phyloP scores from a whole-genome alignment of 2,888 invertebrate genomes.

The Dolichomitus sp. region DNA sequence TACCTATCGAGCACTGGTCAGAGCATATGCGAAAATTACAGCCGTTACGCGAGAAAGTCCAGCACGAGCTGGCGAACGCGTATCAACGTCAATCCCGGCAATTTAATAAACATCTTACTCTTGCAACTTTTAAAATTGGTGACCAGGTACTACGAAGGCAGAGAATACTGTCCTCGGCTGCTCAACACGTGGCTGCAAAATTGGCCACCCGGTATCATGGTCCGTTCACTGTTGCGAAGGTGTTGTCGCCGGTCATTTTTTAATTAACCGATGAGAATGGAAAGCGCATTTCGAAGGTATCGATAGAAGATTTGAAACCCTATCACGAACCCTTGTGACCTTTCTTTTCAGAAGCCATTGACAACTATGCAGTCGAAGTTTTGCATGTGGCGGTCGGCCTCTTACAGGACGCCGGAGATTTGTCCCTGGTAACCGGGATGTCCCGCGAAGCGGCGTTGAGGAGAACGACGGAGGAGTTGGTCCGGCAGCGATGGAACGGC shows the following conservation, averaged over 20 bases:
- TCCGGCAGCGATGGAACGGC: no score
- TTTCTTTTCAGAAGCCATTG: no score
- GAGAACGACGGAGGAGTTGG: no score
- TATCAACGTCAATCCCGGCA: neutral
- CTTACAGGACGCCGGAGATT: no score
- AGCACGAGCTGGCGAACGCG: slow-evolving; percentile 8
- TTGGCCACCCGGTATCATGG: neutral
- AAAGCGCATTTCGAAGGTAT: neutral
- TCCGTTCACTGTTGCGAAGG: neutral
- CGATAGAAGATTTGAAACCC: neutral
- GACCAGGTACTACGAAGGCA: slow-evolving; percentile 13
- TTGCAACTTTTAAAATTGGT: neutral
- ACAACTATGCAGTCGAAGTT: no score
- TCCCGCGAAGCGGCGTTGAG: no score
- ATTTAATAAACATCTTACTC: slow-evolving; percentile 14
- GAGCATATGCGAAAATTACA: slow-evolving; percentile 2
- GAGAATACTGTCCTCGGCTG: slow-evolving; percentile 20
- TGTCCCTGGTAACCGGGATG: no score
- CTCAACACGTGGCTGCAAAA: slow-evolving; percentile 24
- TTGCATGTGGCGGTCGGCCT: no score
- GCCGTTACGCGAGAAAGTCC: slow-evolving; percentile 5
- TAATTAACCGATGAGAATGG: neutral
- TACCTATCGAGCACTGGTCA: slow-evolving; percentile 7
- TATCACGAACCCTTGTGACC: neutral
- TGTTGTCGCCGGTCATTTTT: slow-evolving; percentile 18